Percentiles rank a stretch among this genome's conserved stretches.
phyloP scores from a whole-genome alignment of 2,797 vertebrate species.

The Odontamblyopus lacepedii region DNA sequence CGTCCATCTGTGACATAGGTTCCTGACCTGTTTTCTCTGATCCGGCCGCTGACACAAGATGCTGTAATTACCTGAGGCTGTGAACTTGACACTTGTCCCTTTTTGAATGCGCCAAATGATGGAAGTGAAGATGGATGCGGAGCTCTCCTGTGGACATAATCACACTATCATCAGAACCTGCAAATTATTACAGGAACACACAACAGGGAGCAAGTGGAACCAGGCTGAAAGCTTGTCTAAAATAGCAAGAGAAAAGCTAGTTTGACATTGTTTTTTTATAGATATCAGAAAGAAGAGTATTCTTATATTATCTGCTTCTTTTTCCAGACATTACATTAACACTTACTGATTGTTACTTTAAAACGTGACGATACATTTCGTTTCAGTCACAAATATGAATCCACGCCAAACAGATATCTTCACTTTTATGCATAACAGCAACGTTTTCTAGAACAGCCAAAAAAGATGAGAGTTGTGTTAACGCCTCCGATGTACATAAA shows the following conservation, averaged over 20 bases:
- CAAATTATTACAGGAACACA: conserved; percentile 59
- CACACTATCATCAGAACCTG: conserved; percentile 50
- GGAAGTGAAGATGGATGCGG: conserved; percentile 48
- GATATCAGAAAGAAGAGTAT: too few relatives aligned
- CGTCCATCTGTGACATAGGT: conserved; percentile 15
- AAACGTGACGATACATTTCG: too few relatives aligned
- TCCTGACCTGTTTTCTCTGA: conserved; percentile 34
- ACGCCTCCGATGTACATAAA: conserved; percentile 20
- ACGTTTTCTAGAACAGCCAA: not conserved
- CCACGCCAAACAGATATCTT: too few relatives aligned
- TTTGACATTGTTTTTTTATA: conserved; percentile 17
- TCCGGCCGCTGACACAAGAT: conserved; percentile 38
- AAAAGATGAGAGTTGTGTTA: not conserved
- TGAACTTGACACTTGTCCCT: conserved; percentile 62
- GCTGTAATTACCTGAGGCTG: conserved; percentile 52
- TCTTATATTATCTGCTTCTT: too few relatives aligned
- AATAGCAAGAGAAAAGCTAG: conserved; percentile 17
- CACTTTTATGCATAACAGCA: too few relatives aligned
- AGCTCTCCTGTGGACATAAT: conserved; percentile 58
- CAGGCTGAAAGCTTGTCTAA: conserved; percentile 23
- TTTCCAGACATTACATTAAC: too few relatives aligned
- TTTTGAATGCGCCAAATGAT: conserved; percentile 57
- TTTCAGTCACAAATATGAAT: too few relatives aligned
- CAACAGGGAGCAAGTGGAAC: conserved; percentile 35
- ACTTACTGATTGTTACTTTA: too few relatives aligned